A percentile compares a stretch with the other conserved stretches of the same genome.
Evolutionary conservation across 1,140 invertebrate genomes (phyloP).

Genomic region (Drosophila obscura): DNA sequence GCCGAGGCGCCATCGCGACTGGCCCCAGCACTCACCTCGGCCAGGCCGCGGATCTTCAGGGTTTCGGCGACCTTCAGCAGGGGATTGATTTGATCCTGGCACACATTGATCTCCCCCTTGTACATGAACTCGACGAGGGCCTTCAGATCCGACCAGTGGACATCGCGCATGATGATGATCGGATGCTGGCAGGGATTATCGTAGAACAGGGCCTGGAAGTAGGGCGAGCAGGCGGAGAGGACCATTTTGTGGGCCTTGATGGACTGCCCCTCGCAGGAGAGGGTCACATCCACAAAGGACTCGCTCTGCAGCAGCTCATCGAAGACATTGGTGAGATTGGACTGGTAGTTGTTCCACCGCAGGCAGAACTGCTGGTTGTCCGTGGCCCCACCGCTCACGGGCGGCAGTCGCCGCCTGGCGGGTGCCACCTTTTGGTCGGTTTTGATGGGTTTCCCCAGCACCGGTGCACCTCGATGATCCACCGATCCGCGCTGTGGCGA

Average conservation of each 20-base stretch:
- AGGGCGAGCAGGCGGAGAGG: slow-evolving; percentile 95
- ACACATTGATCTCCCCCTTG: slow-evolving; percentile 96
- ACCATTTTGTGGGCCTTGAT: slow-evolving; percentile 97
- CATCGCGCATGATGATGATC: slow-evolving; percentile 95
- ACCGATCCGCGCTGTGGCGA: background rate
- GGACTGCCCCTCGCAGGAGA: slow-evolving; percentile 95
- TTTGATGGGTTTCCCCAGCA: slow-evolving; percentile 16
- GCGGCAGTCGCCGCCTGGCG: slow-evolving; percentile 22
- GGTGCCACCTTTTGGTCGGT: slow-evolving; percentile 16
- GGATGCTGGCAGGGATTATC: slow-evolving; percentile 96
- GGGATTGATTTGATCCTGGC: slow-evolving; percentile 94
- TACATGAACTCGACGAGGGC: slow-evolving; percentile 97
- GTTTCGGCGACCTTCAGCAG: slow-evolving; percentile 93
- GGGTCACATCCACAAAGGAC: slow-evolving; percentile 95
- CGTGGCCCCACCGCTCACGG: slow-evolving; percentile 28
- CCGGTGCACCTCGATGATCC: slow-evolving; percentile 2
- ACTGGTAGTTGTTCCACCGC: slow-evolving; percentile 97
- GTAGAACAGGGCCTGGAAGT: slow-evolving; percentile 95
- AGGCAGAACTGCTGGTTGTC: slow-evolving; percentile 89
- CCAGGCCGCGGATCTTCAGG: slow-evolving; percentile 93
- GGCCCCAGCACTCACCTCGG: slow-evolving; percentile 90
- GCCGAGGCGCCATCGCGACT: slow-evolving; percentile 43
- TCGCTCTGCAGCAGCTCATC: slow-evolving; percentile 95
- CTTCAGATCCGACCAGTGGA: slow-evolving; percentile 93
- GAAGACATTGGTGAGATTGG: slow-evolving; percentile 95